These are phyloP conservation scores for Mercenaria mercenaria DNA, from an alignment of 1,140 invertebrate species.

Conservation along the genomic window DNA sequence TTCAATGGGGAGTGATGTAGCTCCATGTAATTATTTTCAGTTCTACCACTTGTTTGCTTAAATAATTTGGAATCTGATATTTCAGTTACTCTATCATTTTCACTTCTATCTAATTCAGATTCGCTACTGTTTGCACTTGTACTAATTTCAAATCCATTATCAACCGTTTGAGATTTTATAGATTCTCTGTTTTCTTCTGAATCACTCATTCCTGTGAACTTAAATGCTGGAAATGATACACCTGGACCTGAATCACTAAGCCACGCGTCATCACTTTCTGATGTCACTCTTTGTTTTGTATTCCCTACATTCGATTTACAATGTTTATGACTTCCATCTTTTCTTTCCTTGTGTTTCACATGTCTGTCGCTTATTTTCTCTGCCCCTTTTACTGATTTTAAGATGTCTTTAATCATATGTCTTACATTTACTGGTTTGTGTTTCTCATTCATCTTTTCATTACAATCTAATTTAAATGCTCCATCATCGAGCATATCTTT, in stretches of 20 bases:
- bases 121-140: neutral
- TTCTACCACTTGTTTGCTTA: neutral
- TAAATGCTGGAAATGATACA: conserved; percentile 23
- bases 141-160: too few species aligned
- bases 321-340: neutral
- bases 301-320: neutral
- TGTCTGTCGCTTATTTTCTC: neutral
- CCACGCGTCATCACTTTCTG: conserved; percentile 37
- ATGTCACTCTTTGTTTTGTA: neutral
- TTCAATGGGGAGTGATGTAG: neutral
- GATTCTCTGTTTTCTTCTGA: neutral
- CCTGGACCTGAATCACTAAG: conserved; percentile 23
- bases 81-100: too few species aligned
- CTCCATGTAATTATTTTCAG: neutral
- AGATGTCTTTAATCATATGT: neutral
- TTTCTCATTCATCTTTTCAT: neutral
- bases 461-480: conserved; percentile 31
- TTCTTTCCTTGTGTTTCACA: neutral
- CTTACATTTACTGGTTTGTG: conserved; percentile 31
- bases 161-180: neutral
- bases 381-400: neutral
- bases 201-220: neutral
- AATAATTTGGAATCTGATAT: neutral
- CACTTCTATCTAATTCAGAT: too few species aligned
- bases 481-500: conserved; percentile 17